Evolutionary conservation across 2,797 vertebrate genomes (phyloP), one percentile per base, ranked within the genome.

Genomic region (Podarcis siculus): DNA sequence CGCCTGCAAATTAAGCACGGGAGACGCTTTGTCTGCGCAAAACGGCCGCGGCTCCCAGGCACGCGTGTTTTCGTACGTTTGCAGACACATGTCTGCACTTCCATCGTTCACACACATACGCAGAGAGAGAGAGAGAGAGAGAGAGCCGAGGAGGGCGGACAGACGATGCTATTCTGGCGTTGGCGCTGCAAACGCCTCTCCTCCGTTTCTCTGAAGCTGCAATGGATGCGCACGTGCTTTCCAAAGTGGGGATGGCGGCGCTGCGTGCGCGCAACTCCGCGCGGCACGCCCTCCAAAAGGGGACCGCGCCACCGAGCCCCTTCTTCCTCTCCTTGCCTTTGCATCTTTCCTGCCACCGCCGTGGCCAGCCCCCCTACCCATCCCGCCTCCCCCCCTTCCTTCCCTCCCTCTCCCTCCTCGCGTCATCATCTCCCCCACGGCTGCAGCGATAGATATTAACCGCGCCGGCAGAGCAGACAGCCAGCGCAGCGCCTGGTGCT

Each of bases 401-500:
- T 1, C 17, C 9, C 25, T 12, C 15, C 5, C 8, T 8, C 69
- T 32, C 58, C 67, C 30, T 49, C 45, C 83, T 6, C 69, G 87
- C 78, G 82, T 84, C 82, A 73, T 79, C 87, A 21, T 80, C 83
- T 49, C 77, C 83, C 75, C 75, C 77, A 37, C 39, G 78, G 88
- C 88, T 66, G 71, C 35, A 58, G 79, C 83, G 78, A 81, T 67
- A 82, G 88, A 76, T 82, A 85, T 82, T 76, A 39, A 32, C 39
- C 88, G 78, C 78, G 88, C 78, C 83, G 88, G 78, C 88, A 75
- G 78, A 89, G 88, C 83, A 81, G 83, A 85, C 83, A 81, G 87
- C 69, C 83, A 15, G 83, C 88, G 88, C 88, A 49, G 88, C 88
- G 88, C 88, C 83, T 55, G 83, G 83, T 73, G 88, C 83, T 86